A percentile compares a stretch with the other conserved stretches of the same genome.
phyloP scores from a whole-genome alignment of 2,797 vertebrate species.

The Potorous gilbertii region DNA sequence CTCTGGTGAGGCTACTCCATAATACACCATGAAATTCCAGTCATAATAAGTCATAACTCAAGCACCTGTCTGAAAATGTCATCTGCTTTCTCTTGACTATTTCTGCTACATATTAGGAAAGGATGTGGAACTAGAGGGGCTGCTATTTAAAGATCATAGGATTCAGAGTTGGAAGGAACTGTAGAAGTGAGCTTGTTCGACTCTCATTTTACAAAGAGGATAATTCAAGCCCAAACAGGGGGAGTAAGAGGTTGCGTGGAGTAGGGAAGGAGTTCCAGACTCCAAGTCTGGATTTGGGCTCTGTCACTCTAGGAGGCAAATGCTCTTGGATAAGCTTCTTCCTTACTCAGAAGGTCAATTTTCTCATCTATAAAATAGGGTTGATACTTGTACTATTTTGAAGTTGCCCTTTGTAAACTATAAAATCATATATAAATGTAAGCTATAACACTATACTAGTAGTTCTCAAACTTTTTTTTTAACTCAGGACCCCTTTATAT shows the following conservation, averaged over 20 bases:
- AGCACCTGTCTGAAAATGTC: not conserved
- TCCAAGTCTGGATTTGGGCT: not conserved
- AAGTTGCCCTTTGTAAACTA: not conserved
- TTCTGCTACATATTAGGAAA: not conserved
- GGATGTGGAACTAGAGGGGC: not conserved
- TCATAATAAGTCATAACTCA: not conserved
- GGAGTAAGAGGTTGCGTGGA: not conserved
- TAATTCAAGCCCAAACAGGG: not conserved
- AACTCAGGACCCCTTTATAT: not conserved
- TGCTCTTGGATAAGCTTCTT: not conserved
- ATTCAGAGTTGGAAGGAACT: not conserved
- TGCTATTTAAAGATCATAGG: not conserved
- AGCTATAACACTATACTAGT: not conserved
- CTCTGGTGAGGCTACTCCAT: not conserved
- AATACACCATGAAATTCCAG: not conserved
- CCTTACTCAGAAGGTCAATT: not conserved
- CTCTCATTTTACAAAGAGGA: not conserved
- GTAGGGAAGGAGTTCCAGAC: not conserved
- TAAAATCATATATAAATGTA: not conserved
- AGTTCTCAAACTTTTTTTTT: not conserved
- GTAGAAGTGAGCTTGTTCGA: not conserved
- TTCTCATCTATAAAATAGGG: not conserved
- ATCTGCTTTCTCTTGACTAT: not conserved
- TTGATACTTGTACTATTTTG: not conserved
- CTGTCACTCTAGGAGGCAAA: not conserved